Percentiles rank a stretch among this genome's conserved stretches.
phyloP scores from a whole-genome alignment of 2,797 vertebrate genomes.

The Octomys mimax region DNA sequence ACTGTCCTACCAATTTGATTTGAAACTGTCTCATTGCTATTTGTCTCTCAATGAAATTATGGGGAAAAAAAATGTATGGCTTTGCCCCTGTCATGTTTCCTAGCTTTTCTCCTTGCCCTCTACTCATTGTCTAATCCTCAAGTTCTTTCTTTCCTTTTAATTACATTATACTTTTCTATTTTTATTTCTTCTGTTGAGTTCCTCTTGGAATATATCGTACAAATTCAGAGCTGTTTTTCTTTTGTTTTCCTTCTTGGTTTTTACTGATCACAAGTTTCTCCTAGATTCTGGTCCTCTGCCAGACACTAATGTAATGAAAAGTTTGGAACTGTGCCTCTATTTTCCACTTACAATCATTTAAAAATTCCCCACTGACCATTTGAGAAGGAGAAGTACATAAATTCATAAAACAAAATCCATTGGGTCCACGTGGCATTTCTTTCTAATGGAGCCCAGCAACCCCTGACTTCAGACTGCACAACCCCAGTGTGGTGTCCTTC shows the following conservation, averaged over 20 bases:
- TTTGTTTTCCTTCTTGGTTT: constrained; percentile 32
- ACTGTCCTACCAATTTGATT: no score
- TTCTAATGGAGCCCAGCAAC: not conserved
- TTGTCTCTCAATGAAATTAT: no score
- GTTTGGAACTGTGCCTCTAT: constrained; percentile 73
- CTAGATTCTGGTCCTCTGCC: constrained; percentile 69
- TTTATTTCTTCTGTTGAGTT: no score
- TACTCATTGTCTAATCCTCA: no score
- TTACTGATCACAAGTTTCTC: constrained; percentile 46
- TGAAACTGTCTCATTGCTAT: no score
- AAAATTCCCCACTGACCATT: constrained; percentile 61
- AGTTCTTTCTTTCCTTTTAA: no score
- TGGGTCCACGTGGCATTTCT: not conserved
- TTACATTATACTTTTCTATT: no score
- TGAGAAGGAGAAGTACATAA: constrained; percentile 65
- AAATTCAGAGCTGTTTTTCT: not conserved
- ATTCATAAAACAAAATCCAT: constrained; percentile 15
- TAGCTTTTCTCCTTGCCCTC: no score
- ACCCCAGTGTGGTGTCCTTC: not conserved
- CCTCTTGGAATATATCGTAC: not conserved
- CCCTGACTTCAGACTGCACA: not conserved
- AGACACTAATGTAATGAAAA: constrained; percentile 82
- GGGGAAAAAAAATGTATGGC: no score
- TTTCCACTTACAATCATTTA: constrained; percentile 74
- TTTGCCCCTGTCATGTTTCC: no score